Evolutionary conservation across 2,888 invertebrate species (phyloP), one percentile per base, ranked within the genome.

Genomic region (Tigriopus californicus): DNA sequence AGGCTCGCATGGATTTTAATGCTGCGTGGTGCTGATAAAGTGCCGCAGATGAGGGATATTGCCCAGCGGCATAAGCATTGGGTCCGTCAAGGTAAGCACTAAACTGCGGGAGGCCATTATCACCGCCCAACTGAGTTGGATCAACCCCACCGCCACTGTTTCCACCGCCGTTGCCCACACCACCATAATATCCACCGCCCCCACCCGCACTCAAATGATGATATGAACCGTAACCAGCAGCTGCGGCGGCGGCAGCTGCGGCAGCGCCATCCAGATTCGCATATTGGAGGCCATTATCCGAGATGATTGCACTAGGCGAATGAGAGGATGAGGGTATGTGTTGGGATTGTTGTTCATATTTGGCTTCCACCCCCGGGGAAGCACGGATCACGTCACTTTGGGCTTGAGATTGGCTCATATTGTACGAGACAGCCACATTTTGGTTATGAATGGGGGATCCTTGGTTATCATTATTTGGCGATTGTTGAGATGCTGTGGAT

Each of bases 241-340:
- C 20, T 11, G 46, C 56, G 22, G 13, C 20, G 22, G 46, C 56
- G 12, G 18, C 56, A 8, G 41, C 25, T 13, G 46, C 56, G 12
- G 40, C 54, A n/a, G 41, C 15, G 8, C 59, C 59, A 22, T 59
- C 59, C 52, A 59, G 41, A 41, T 59, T 59, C 11, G 59, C 59
- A 22, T 59, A 59, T 42, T 59, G 59, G 22, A 59, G 33, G 15
- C 59, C 52, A 22, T 51, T 59, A 41, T 59, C 59, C 13, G 52
- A 51, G 33, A 51, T 49, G 51, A 59, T 48, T 24, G 47, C 18
- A 13, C 40, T 22, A 15, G 58, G 40, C 25, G 44, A 46, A 20
- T 52, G 18, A 40, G 52, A 33, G 3, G 33, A 33, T 33, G 33
- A 33, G 33, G 33, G 33, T 33, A 33, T 33, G 33, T 33, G 33